Conservation (phyloP, 2,888 invertebrate genomes). For the Himalopsyche japonica region DNA sequence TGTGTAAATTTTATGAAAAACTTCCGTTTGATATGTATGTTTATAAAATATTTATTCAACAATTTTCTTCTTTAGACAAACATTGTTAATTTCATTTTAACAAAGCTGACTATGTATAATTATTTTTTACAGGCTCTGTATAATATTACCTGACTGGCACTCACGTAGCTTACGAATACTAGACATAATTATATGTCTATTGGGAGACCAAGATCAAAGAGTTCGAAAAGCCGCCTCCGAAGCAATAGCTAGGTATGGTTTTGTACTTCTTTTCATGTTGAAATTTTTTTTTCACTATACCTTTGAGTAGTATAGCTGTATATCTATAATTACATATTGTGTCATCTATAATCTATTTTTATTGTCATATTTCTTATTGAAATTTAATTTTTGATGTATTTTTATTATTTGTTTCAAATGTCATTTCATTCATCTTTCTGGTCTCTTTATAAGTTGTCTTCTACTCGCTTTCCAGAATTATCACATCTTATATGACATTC, state of each 20-base stretch:
- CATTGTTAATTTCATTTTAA: not conserved
- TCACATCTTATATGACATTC: too few relatives aligned
- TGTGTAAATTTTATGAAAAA: conserved; percentile 53
- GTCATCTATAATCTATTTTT: too few relatives aligned
- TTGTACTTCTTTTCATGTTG: not conserved
- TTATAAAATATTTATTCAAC: not conserved
- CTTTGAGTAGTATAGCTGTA: too few relatives aligned
- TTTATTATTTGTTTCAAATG: too few relatives aligned
- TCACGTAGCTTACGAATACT: conserved; percentile 45
- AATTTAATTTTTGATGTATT: too few relatives aligned
- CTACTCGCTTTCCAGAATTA: too few relatives aligned
- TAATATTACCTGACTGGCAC: conserved; percentile 33
- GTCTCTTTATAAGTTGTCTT: too few relatives aligned
- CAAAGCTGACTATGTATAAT: not conserved
- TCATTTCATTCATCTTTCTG: too few relatives aligned
- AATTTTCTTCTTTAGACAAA: not conserved
- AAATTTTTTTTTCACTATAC: too few relatives aligned
- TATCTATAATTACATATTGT: too few relatives aligned
- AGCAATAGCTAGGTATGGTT: conserved; percentile 65
- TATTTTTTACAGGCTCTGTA: conserved; percentile 33
- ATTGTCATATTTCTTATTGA: too few relatives aligned
- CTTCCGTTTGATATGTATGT: conserved; percentile 54
- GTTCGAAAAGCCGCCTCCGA: conserved; percentile 73
- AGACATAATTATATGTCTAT: conserved; percentile 65
- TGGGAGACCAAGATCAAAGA: conserved; percentile 77